Base-by-base conservation (phyloP, 2,113 vertebrate genomes). In the Hippocampus mohnikei region DNA sequence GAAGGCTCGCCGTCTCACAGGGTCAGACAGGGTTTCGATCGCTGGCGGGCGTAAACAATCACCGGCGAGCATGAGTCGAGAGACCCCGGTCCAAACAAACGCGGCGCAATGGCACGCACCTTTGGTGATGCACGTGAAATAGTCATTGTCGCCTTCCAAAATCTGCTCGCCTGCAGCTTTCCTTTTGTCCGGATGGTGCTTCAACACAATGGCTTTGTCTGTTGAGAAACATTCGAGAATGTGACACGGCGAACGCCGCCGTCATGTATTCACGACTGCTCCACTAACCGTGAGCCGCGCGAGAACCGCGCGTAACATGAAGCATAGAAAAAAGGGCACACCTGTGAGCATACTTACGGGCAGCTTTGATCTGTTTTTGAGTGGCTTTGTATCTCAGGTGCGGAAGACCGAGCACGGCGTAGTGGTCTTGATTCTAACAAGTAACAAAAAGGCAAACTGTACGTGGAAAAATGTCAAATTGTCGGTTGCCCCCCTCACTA, bases 111-210 rank as follows among this genome's bases (percentile, higher is more conserved):
- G 83, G 79, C 11, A 15, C 9, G 16, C 74, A 98, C 97, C 97
- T 96, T 98, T 99, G 85, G 97, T 98, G 83, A 99, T 99, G 76
- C 97, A 98, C 7, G 96, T 98, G 64, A 98, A 99, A 84, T 99
- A 99, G 87, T 99, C 97, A 42, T 98, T 98, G 87, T 98, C 97
- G 55, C 97, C 97, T 89, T 98, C 96, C 69, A 94, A 94, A 68
- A 98, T 99, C 90, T 95, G 95, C 72, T 99, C 96, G 63, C 97
- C 97, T 3, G 95, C 94, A 75, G 97, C 96, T 96, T 98, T 98
- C 87, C 97, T 90, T 85, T 99, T 99, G 89, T 99, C 97, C 1
- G 97, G 97, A 59, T 99, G 97, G 87, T 99, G 97, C 87, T 97
- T 99, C 90, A 99, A 88, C 85, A 99, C 97, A 88, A 98, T 98